Base-by-base conservation (phyloP, 2,113 vertebrate genomes). In the Menura novaehollandiae region DNA sequence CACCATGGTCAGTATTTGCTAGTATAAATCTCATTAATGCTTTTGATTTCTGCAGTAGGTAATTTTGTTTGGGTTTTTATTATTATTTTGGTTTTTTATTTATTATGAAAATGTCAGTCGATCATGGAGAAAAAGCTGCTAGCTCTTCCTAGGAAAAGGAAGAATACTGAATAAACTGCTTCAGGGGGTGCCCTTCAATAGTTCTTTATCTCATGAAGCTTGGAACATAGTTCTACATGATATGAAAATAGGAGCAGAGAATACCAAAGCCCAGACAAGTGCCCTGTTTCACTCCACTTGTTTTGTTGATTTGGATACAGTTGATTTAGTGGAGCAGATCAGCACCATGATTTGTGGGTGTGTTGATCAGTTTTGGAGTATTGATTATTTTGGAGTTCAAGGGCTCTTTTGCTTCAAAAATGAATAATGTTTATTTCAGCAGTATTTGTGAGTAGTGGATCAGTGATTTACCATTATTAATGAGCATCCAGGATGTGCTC, bases 1-100 rank as follows among this genome's bases (percentile, higher is more conserved):
- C 79, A 91, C 55, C 64, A 33, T 39, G 97, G 98, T 98, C 89
- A 97, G 96, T 91, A 63, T 77, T 89, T 85, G 46, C 53, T 95
- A 3, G 17, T 44, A 1, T 49, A 2, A 28, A 30, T 47, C 19
- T 58, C 24, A n/a, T 32, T 59, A 52, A 28, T 63, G 13, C 51
- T 80, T 88, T 63, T 82, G 8, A 66, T 92, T 77, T 74, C 67
- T 94, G 53, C 46, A 73, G 9, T 39, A 16, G 37, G 27, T 24
- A 18, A 9, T 56, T 89, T 89, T 55, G 32, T 17, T 78, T 68
- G 4, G 15, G 7, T 62, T 51, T n/a, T 2, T 39, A 39, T 46
- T 44, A 58, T 37, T 58, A 10, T 30, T 56, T 55, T 15, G 6
- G 0, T 7, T 37, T 35, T 59, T 43, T 18, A 32, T 59, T 71